A percentile compares a stretch with the other conserved stretches of the same genome.
Conservation (phyloP, 2,113 vertebrate species). For the Laticauda laticaudata region DNA sequence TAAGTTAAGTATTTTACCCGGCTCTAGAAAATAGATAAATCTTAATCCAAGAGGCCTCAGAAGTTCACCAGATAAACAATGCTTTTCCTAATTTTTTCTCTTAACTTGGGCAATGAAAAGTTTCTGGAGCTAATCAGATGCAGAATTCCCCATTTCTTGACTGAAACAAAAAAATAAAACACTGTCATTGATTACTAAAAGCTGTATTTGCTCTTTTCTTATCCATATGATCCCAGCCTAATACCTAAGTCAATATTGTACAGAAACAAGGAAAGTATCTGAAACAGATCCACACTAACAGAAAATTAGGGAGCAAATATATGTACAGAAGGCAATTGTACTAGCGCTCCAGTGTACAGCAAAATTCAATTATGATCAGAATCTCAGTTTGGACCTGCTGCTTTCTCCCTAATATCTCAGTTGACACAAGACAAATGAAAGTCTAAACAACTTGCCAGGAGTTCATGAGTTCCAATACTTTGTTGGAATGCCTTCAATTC, state of each 20-base stretch:
- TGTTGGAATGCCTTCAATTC: neutral
- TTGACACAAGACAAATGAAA: neutral
- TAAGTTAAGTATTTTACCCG: neutral
- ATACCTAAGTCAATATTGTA: neutral
- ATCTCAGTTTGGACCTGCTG: neutral
- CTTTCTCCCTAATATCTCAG: neutral
- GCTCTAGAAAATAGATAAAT: neutral
- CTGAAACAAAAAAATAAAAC: neutral
- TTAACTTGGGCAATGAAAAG: neutral
- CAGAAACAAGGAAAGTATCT: neutral
- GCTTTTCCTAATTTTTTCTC: neutral
- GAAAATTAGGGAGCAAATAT: neutral
- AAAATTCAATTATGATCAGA: neutral
- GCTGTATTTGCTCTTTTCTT: neutral
- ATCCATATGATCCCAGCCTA: neutral
- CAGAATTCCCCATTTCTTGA: neutral
- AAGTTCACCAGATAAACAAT: neutral
- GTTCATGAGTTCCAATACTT: neutral
- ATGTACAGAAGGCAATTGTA: neutral
- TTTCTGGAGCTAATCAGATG: neutral
- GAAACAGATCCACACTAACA: neutral
- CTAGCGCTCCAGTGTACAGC: neutral
- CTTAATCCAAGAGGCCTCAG: neutral
- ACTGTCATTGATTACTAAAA: neutral
- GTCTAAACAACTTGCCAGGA: neutral